Conservation (phyloP, 1,140 invertebrate genomes). For the Drosophila bipectinata region DNA sequence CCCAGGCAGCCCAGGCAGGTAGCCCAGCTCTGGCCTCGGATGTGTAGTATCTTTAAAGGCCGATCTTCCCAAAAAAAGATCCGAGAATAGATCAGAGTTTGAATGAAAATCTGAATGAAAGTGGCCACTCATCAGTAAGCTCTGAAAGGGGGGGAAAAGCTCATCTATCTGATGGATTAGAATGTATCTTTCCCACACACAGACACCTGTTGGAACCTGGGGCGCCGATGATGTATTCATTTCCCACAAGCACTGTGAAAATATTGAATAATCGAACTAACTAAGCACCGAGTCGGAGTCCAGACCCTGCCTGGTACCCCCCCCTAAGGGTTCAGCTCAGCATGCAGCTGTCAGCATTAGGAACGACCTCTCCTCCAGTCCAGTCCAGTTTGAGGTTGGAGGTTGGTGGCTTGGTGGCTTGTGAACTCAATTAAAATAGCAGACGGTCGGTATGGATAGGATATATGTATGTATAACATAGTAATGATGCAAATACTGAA, state of each 20-base stretch:
- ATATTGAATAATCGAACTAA: conserved; percentile 70
- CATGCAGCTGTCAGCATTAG: conserved; percentile 70
- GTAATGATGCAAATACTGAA: conserved; percentile 56
- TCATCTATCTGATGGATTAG: background rate
- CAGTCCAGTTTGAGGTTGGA: too few species aligned
- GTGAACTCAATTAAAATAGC: conserved; percentile 82
- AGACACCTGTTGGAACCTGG: conserved; percentile 29
- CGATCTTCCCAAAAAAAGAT: too few species aligned
- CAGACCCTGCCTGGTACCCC: background rate
- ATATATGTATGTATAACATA: background rate
- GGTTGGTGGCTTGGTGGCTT: conserved; percentile 23
- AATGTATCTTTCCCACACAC: background rate
- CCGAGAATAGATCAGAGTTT: too few species aligned
- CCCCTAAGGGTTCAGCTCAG: conserved; percentile 39
- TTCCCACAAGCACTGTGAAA: conserved; percentile 69
- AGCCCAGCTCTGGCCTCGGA: conserved; percentile 7
- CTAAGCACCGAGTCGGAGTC: conserved; percentile 7
- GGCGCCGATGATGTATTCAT: conserved; percentile 73
- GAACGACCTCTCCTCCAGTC: too few species aligned
- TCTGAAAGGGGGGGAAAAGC: too few species aligned
- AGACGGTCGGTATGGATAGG: conserved; percentile 37
- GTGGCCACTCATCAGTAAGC: too few species aligned
- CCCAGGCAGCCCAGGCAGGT: conserved; percentile 41
- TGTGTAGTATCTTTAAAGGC: too few species aligned
- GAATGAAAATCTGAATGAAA: too few species aligned